A percentile compares a stretch with the other conserved stretches of the same genome.
Evolutionary conservation across 2,797 vertebrate genomes (phyloP).

Genomic region (Premnoplex brunnescens): DNA sequence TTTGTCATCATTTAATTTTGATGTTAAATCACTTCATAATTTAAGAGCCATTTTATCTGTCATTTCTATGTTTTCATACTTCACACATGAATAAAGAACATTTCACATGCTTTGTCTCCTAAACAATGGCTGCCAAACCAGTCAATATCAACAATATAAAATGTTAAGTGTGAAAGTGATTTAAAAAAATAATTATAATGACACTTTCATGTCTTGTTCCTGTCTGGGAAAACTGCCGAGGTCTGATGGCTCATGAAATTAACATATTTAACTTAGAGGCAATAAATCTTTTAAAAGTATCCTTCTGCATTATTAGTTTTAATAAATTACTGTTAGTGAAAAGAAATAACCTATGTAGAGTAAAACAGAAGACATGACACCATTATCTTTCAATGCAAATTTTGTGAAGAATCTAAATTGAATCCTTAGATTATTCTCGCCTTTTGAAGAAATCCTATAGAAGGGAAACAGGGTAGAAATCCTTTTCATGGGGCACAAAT

Average conservation of each 20-base stretch:
- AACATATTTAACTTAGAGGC: neutral
- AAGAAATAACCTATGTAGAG: neutral
- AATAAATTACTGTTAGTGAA: neutral
- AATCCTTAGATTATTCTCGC: neutral
- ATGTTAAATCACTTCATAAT: neutral
- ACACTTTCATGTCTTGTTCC: neutral
- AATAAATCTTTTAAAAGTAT: neutral
- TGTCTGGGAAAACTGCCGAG: neutral
- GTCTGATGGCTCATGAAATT: neutral
- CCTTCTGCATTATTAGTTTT: neutral
- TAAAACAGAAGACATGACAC: neutral
- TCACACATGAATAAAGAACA: neutral
- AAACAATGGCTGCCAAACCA: neutral
- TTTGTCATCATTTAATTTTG: constrained; percentile 12
- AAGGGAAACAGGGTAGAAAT: neutral
- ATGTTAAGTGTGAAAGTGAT: neutral
- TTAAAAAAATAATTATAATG: neutral
- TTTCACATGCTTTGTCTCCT: constrained; percentile 1
- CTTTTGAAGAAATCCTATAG: neutral
- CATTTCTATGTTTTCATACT: neutral
- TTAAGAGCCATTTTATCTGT: neutral
- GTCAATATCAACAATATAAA: neutral
- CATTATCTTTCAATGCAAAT: neutral
- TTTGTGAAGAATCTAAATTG: neutral
- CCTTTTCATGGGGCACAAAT: neutral